phyloP scores from a whole-genome alignment of 2,888 invertebrate species.

The Yponomeuta cagnagella region DNA sequence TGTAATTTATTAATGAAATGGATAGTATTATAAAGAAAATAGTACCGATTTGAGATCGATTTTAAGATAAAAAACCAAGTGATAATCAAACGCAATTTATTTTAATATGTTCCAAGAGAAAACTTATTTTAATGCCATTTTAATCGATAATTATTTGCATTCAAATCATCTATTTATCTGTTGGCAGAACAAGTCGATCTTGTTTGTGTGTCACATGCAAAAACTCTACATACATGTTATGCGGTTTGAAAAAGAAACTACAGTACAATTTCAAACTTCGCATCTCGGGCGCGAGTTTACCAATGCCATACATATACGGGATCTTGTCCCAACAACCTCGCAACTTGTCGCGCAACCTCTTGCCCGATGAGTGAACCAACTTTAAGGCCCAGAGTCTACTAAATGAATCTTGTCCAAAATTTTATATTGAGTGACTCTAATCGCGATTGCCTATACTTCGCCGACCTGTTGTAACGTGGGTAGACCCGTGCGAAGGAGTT shows the following conservation, averaged over 20 bases:
- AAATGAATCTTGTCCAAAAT: too few relatives aligned
- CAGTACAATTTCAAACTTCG: too few relatives aligned
- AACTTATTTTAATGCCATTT: neutral
- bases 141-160: neutral
- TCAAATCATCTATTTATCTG: neutral
- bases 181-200: neutral
- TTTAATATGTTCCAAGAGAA: neutral
- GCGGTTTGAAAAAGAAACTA: too few relatives aligned
- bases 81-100: neutral
- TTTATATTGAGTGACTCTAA: too few relatives aligned
- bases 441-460: too few relatives aligned
- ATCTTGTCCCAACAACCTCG: neutral
- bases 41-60: neutral
- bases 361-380: neutral
- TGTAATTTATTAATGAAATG: too few relatives aligned
- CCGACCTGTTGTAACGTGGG: too few relatives aligned
- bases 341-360: neutral
- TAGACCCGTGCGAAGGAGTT: too few relatives aligned
- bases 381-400: neutral
- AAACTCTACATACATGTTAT: neutral
- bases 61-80: neutral
- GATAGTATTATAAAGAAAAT: neutral
- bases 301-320: neutral
- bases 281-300: too few relatives aligned
- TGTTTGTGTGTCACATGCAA: neutral